Base-by-base conservation (phyloP, 92 coral and sea anemone genomes). In the Zoanthus solanderi region DNA sequence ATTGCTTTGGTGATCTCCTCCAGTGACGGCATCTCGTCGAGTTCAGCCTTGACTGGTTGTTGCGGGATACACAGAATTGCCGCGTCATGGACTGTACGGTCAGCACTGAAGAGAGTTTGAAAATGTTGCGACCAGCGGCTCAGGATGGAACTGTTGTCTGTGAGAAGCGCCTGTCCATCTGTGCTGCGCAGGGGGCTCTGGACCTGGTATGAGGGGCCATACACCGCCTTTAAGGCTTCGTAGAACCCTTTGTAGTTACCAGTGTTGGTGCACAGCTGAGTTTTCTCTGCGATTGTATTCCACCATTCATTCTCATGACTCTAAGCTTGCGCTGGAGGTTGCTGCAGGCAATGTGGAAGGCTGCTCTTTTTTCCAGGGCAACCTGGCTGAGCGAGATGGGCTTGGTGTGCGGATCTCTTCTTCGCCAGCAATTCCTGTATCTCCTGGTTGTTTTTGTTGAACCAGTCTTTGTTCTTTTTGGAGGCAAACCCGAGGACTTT, bases 191-290 rank as follows among this genome's bases (percentile, higher is more conserved):
- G 83, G 10, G 83, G 83, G n/a, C 68, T 78, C 83, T 78, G 31
- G 83, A 78, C 83, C 83, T 78, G 83, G 65, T 78, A 60, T 14
- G 83, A 23, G 69, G 83, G 66, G 83, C 83, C 83, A 78, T 78
- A 78, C 66, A 78, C 17, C 54, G 78, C 78, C 83, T 78, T 78
- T 44, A 78, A 56, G 54, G 84, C 71, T 78, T 78, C 50, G 71
- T 78, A 78, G 84, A 78, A 78, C 4, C 84, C 69, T 78, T 48
- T 65, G 71, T 78, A 78, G 84, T 78, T 56, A 44, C 84, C 84
- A 78, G 84, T 78, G 84, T 78, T 47, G 48, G 69, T 71, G 30
- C 69, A 78, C 69, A 78, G 71, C 28, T 54, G 84, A 78, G 84
- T 54, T 78, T 44, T 54, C 84, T 44, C 47, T 54, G 84, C 2